Conservation (phyloP, 2,113 vertebrate genomes). For the Redunca redunca region DNA sequence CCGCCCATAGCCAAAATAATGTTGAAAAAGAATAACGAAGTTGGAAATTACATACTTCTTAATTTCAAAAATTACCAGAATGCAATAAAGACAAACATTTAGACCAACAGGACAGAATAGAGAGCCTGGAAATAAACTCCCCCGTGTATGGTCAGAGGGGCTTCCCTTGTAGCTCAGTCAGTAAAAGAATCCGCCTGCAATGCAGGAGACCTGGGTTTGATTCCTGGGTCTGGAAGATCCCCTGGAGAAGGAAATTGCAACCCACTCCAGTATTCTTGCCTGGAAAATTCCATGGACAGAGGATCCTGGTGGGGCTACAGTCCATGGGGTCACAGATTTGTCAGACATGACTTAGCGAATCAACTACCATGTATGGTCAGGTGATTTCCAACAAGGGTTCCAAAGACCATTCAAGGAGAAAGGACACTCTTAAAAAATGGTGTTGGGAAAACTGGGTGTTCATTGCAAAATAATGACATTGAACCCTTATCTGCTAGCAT, state of each 20-base stretch:
- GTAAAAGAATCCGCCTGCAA: neutral
- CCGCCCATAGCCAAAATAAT: neutral
- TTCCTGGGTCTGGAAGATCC: neutral
- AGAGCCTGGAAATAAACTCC: neutral
- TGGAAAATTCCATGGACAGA: neutral
- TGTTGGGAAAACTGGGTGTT: neutral
- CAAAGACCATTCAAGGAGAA: neutral
- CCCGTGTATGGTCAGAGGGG: neutral
- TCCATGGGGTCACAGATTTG: neutral
- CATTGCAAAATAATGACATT: neutral
- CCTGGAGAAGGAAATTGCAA: neutral
- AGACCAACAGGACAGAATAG: neutral
- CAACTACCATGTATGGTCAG: neutral
- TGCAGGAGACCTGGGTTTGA: neutral
- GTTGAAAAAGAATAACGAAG: neutral
- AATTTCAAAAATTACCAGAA: neutral
- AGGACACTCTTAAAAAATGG: neutral
- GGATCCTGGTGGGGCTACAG: neutral
- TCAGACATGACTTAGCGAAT: neutral
- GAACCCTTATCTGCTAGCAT: neutral
- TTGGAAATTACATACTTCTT: neutral
- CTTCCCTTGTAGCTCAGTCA: neutral
- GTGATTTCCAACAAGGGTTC: neutral
- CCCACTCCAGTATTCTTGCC: neutral
- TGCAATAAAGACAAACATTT: neutral